Evolutionary conservation across 2,888 invertebrate genomes (phyloP).

Genomic region (Dicycla oo): DNA sequence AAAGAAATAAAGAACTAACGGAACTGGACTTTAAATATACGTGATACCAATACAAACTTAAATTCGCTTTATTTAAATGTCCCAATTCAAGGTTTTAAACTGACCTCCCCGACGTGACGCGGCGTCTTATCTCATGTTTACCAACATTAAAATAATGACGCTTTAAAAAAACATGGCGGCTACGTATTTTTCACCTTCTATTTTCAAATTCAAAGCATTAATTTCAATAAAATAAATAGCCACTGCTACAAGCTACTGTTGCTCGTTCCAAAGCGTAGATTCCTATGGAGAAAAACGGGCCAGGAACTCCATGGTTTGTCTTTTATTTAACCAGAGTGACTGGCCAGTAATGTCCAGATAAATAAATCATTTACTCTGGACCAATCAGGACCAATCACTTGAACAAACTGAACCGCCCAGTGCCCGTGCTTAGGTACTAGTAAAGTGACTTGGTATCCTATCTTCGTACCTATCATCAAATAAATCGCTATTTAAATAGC

Average conservation of each 20-base stretch:
- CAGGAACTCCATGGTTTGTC: no score
- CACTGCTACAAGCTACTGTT: no score
- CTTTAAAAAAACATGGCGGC: slow-evolving; percentile 27
- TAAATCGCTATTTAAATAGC: no score
- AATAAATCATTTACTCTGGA: no score
- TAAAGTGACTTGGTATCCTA: no score
- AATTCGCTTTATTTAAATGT: slow-evolving; percentile 34
- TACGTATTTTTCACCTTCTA: neutral
- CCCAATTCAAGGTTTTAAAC: slow-evolving; percentile 28
- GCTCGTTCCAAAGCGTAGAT: no score
- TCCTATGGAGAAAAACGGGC: no score
- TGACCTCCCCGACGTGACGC: slow-evolving; percentile 33
- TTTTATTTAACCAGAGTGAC: no score
- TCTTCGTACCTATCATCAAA: no score
- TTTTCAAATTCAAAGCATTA: slow-evolving; percentile 12
- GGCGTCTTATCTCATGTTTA: slow-evolving; percentile 25
- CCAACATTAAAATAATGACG: slow-evolving; percentile 42
- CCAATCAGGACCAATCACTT: no score
- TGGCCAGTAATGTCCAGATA: no score
- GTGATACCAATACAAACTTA: slow-evolving; percentile 21
- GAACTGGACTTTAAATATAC: slow-evolving; percentile 16
- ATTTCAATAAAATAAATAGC: neutral
- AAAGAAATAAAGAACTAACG: slow-evolving; percentile 26
- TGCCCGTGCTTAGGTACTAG: neutral
- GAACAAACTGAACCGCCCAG: no score